A percentile compares a stretch with the other conserved stretches of the same genome.
Evolutionary conservation across 2,888 invertebrate genomes (phyloP).

Genomic region (Teinopalpus imperialis): DNA sequence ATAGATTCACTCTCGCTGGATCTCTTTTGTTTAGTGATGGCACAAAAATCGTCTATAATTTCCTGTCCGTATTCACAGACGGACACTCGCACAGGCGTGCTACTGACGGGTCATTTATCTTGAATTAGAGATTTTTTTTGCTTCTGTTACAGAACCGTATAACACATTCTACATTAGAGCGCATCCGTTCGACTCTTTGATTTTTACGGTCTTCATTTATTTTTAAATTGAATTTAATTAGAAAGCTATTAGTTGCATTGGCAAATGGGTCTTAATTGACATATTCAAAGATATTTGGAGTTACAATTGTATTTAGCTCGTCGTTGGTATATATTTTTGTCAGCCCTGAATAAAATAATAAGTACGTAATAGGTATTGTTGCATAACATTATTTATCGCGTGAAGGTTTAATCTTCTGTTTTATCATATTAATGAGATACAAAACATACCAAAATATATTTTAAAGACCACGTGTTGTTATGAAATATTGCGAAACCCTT

Average conservation of each 20-base stretch:
- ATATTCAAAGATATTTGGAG: no score
- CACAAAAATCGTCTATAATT: slow-evolving; percentile 52
- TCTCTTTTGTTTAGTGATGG: slow-evolving; percentile 54
- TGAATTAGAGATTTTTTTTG: slow-evolving; percentile 36
- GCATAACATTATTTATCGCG: no score
- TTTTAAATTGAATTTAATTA: slow-evolving; percentile 17
- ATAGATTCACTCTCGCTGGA: slow-evolving; percentile 53
- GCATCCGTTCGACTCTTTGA: slow-evolving; percentile 13
- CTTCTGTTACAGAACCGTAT: slow-evolving; percentile 14
- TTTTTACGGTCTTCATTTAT: slow-evolving; percentile 9
- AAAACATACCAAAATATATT: no score
- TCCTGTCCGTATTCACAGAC: slow-evolving; percentile 51
- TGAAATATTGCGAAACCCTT: no score
- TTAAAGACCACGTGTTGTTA: no score
- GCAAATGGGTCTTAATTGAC: slow-evolving; percentile 2
- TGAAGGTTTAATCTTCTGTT: no score
- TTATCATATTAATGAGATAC: no score
- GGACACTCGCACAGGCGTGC: slow-evolving; percentile 35
- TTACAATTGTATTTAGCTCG: no score
- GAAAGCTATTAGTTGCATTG: slow-evolving; percentile 16
- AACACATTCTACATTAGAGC: slow-evolving; percentile 19
- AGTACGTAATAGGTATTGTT: no score
- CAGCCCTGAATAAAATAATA: no score
- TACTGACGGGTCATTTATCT: slow-evolving; percentile 48
- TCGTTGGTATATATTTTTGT: no score